Conservation (phyloP, 2,113 vertebrate genomes). For the Anas platyrhynchos region DNA sequence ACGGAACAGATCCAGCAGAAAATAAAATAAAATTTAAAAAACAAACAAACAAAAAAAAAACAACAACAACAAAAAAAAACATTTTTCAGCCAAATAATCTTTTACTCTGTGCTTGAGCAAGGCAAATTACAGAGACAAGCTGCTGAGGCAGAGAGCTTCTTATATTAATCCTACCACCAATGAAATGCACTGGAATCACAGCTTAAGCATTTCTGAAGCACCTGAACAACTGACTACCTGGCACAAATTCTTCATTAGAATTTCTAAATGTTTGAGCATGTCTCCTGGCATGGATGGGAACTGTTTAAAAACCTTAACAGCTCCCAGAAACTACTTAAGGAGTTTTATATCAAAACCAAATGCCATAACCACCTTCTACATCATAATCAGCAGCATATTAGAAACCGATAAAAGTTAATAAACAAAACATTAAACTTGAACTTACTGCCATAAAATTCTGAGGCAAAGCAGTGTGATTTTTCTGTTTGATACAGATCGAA, state of each 20-base stretch:
- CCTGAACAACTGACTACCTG: background rate
- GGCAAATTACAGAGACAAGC: fast-evolving
- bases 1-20: background rate
- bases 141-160: background rate
- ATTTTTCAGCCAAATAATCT: constrained; percentile 1
- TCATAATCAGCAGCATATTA: background rate
- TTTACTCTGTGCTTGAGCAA: background rate
- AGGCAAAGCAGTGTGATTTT: constrained; percentile 1
- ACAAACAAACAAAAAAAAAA: background rate
- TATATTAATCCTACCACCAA: background rate
- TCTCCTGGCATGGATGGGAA: background rate
- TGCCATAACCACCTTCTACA: background rate
- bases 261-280: background rate
- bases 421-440: background rate
- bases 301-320: background rate
- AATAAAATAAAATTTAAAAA: too few relatives aligned
- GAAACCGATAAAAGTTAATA: constrained; percentile 11
- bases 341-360: constrained; percentile 28
- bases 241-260: background rate
- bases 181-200: background rate
- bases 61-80: fast-evolving
- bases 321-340: constrained; percentile 7
- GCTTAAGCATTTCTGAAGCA: background rate
- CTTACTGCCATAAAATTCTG: background rate
- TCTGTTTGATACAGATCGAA: background rate